These are phyloP conservation scores for Diarsia brunnea DNA, from an alignment of 2,888 invertebrate genomes.

Conservation along the genomic window DNA sequence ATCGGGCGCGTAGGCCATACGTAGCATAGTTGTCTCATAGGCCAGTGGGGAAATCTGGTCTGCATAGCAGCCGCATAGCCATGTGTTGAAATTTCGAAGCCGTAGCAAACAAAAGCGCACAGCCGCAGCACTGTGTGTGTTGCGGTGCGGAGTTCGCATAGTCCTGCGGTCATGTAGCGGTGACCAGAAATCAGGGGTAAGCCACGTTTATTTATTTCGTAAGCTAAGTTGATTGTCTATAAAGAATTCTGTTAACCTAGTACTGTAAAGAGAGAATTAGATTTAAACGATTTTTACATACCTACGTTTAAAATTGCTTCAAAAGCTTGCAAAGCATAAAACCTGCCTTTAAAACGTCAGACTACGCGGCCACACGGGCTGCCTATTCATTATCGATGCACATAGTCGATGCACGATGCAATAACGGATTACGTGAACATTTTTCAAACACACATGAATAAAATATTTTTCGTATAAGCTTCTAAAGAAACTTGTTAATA, in stretches of 20 bases:
- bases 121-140: not conserved
- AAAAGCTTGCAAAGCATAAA: not conserved
- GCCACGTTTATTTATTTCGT: not conserved
- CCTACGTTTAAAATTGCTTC: not conserved
- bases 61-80: not conserved
- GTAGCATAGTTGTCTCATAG: not conserved
- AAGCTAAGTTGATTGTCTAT: not conserved
- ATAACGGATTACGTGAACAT: slow-evolving; percentile 46
- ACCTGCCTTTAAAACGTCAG: not conserved
- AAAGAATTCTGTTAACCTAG: not conserved
- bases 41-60: too few relatives aligned
- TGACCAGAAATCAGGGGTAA: too few relatives aligned
- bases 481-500: slow-evolving; percentile 19
- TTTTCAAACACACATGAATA: slow-evolving; percentile 50
- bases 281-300: not conserved
- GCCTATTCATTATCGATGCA: slow-evolving; percentile 25
- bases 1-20: not conserved
- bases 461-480: slow-evolving; percentile 29
- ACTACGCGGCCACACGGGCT: not conserved
- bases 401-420: slow-evolving; percentile 31
- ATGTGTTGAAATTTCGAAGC: not conserved
- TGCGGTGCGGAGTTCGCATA: not conserved
- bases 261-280: not conserved
- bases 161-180: not conserved
- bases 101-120: not conserved